These are phyloP conservation scores for Plebejus anna DNA, from an alignment of 2,888 invertebrate species.

Conservation along the genomic window DNA sequence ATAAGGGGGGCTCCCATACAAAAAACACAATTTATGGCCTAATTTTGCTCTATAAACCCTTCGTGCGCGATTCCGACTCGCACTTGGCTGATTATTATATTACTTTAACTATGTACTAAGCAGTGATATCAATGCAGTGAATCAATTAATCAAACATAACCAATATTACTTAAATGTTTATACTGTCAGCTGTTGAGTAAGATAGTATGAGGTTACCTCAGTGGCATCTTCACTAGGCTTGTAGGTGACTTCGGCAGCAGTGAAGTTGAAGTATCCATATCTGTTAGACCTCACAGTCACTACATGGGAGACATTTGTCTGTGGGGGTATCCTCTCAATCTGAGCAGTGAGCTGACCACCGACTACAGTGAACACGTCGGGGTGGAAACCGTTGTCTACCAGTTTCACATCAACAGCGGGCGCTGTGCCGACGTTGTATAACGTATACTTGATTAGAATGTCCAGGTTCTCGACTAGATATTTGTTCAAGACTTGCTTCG, in stretches of 20 bases:
- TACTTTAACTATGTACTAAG: not conserved
- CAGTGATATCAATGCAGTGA: not conserved
- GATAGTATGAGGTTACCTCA: conserved; percentile 72
- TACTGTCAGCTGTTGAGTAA: conserved; percentile 1
- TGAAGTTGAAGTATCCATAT: conserved; percentile 97
- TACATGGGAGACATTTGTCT: conserved; percentile 95
- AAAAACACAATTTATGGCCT: no score
- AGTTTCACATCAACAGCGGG: conserved; percentile 94
- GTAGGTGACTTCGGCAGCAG: conserved; percentile 95
- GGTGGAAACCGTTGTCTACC: conserved; percentile 94
- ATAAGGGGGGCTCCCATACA: no score
- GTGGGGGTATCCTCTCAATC: conserved; percentile 94
- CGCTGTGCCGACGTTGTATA: conserved; percentile 95
- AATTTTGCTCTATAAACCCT: no score
- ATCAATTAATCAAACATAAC: no score
- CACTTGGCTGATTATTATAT: not conserved
- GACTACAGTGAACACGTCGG: conserved; percentile 93
- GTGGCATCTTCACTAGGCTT: conserved; percentile 90
- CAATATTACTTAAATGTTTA: not conserved
- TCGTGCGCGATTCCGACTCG: no score
- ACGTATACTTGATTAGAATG: conserved; percentile 95
- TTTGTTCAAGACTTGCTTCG: conserved; percentile 96
- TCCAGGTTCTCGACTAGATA: conserved; percentile 98
- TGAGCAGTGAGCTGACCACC: conserved; percentile 91
- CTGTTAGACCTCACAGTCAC: conserved; percentile 94